Conservation (phyloP, 2,113 vertebrate genomes). For the Pyrgilauda ruficollis region DNA sequence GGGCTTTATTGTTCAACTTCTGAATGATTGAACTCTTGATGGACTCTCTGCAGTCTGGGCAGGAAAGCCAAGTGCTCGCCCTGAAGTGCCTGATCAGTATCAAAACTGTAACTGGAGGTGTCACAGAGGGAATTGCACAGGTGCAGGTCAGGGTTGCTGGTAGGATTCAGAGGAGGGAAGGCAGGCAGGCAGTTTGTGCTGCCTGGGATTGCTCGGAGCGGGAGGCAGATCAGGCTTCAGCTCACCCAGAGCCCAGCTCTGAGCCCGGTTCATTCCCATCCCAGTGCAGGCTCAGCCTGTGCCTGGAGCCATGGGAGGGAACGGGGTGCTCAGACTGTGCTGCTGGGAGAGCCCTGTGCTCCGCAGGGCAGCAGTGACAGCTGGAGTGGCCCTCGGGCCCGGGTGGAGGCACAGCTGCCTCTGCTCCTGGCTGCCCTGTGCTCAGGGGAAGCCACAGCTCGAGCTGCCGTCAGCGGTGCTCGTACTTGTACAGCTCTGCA, state of each 20-base stretch:
- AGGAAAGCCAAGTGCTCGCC: not conserved
- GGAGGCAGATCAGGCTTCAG: not conserved
- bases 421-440: not conserved
- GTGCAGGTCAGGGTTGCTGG: not conserved
- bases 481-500: not conserved
- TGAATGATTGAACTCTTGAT: not conserved
- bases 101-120: not conserved
- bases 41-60: not conserved
- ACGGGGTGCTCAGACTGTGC: not conserved
- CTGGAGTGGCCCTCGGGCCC: fast-evolving
- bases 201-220: fast-evolving
- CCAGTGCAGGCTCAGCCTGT: not conserved
- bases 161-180: not conserved
- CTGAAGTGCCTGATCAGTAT: not conserved
- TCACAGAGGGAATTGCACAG: not conserved
- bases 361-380: fast-evolving
- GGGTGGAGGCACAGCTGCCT: fast-evolving
- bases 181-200: not conserved
- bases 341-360: not conserved
- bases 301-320: not conserved
- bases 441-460: not conserved
- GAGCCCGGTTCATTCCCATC: not conserved
- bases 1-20: not conserved
- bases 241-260: fast-evolving
- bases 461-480: not conserved